phyloP scores from a whole-genome alignment of 1,140 invertebrate species.

The Drosophila pachea region DNA sequence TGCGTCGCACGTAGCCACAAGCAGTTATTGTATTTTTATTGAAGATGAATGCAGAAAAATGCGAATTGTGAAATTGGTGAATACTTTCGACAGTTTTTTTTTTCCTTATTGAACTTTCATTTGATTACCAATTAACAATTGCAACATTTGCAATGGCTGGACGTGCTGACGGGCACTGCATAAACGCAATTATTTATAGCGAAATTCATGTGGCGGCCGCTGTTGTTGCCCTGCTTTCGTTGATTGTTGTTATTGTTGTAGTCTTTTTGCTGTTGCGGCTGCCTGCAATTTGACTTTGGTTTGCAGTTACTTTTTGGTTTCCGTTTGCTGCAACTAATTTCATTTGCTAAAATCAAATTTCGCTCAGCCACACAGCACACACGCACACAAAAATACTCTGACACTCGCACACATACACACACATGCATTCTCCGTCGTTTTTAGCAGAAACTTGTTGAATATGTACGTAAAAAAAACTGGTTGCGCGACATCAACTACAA shows the following conservation, averaged over 20 bases:
- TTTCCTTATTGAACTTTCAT: background rate
- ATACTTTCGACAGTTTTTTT: background rate
- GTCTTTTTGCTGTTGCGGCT: constrained; percentile 23
- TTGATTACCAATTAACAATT: background rate
- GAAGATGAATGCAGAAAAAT: background rate
- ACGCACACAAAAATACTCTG: constrained; percentile 6
- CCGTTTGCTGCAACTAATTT: constrained; percentile 50
- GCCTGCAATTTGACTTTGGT: constrained; percentile 48
- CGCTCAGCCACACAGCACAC: constrained; percentile 39
- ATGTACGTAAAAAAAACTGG: constrained; percentile 55
- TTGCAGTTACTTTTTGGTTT: constrained; percentile 49
- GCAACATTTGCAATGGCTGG: constrained; percentile 11
- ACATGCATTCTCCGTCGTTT: constrained; percentile 34
- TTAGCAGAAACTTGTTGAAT: constrained; percentile 64
- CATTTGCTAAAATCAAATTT: constrained; percentile 54
- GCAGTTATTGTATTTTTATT: background rate
- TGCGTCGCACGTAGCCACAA: constrained; percentile 6
- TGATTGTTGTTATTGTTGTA: constrained; percentile 22
- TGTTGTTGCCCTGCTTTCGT: constrained; percentile 31
- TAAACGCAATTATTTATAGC: constrained; percentile 24
- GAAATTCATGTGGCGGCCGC: constrained; percentile 22
- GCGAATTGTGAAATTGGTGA: background rate
- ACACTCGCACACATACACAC: constrained; percentile 16
- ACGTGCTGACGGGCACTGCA: constrained; percentile 13
- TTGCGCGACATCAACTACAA: constrained; percentile 50